These are phyloP conservation scores for Burhinus oedicnemus DNA, from an alignment of 2,113 vertebrate genomes.

Conservation along the genomic window DNA sequence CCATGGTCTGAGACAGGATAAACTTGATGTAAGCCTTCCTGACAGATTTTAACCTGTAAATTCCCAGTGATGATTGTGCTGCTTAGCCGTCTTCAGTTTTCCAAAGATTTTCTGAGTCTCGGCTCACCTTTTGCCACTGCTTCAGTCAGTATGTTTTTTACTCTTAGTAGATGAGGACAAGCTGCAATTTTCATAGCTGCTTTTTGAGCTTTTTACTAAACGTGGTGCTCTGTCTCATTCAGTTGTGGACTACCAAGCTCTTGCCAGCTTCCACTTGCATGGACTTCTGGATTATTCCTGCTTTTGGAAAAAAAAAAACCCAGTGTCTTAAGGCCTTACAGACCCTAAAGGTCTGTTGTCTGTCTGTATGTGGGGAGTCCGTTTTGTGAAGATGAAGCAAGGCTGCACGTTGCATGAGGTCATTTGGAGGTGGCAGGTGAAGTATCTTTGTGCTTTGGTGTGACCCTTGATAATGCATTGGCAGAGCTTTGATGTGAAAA, in stretches of 20 bases:
- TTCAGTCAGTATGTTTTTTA: not conserved
- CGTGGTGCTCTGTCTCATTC: not conserved
- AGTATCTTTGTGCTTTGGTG: not conserved
- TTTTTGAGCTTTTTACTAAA: not conserved
- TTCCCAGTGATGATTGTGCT: not conserved
- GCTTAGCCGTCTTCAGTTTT: not conserved
- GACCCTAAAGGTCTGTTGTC: not conserved
- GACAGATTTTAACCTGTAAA: not conserved
- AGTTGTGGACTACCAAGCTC: not conserved
- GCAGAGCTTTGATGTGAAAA: slow-evolving; percentile 9
- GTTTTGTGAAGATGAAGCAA: not conserved
- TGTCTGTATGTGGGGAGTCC: not conserved
- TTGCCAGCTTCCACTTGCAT: not conserved
- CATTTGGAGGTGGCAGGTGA: not conserved
- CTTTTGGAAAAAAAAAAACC: not conserved
- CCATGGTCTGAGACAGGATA: not conserved
- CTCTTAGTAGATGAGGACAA: not conserved
- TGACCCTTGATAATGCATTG: not conserved
- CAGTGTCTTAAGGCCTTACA: not conserved
- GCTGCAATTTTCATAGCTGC: not conserved
- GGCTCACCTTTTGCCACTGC: not conserved
- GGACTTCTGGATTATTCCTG: not conserved
- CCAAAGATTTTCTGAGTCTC: not conserved
- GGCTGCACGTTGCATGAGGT: not conserved
- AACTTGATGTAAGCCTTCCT: not conserved